Conservation (phyloP, 2,797 vertebrate genomes). For the Morus bassanus region DNA sequence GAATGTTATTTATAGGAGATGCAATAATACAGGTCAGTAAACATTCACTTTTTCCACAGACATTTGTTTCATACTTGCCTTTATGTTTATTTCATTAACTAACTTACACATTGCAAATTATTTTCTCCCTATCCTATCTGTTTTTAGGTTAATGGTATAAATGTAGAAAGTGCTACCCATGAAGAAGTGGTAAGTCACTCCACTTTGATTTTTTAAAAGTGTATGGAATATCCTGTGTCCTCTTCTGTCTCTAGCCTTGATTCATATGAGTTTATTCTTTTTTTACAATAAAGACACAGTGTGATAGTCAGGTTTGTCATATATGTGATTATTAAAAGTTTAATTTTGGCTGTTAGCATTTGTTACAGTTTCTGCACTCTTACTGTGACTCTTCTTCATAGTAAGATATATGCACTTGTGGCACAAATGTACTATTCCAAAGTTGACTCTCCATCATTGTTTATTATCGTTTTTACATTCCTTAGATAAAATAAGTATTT, state of each 20-base stretch:
- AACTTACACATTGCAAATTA: not conserved
- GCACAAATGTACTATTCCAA: not conserved
- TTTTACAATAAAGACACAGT: not conserved
- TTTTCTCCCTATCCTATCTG: conserved; percentile 14
- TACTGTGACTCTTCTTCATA: not conserved
- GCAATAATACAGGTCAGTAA: conserved; percentile 90
- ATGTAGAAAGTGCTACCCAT: conserved; percentile 89
- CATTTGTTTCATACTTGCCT: not conserved
- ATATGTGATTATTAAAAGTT: not conserved
- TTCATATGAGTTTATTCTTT: not conserved
- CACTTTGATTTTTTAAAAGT: not conserved
- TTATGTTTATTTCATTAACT: not conserved
- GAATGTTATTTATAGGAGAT: conserved; percentile 92
- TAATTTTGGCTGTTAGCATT: not conserved
- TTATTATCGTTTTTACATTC: not conserved
- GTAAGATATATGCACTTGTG: not conserved
- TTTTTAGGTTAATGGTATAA: conserved; percentile 92
- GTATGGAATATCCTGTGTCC: not conserved
- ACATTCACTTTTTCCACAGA: not conserved
- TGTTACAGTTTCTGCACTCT: not conserved
- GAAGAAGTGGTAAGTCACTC: conserved; percentile 92
- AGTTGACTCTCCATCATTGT: not conserved
- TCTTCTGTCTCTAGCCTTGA: not conserved
- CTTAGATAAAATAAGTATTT: not conserved
- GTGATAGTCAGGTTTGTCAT: not conserved